These are phyloP conservation scores for Gymnoscelis rufifasciata DNA, from an alignment of 2,888 invertebrate genomes.

Conservation along the genomic window DNA sequence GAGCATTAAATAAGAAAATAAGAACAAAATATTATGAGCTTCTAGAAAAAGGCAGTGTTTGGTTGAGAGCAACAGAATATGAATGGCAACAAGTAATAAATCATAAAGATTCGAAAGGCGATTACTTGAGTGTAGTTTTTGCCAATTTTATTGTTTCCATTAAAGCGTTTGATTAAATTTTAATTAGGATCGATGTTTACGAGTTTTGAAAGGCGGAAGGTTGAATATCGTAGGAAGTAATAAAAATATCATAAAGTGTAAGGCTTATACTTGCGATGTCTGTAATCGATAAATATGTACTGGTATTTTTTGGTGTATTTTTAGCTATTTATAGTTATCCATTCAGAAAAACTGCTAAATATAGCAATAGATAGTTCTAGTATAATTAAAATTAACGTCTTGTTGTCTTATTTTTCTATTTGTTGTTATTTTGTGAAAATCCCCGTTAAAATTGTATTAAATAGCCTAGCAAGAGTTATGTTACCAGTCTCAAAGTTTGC, in stretches of 20 bases:
- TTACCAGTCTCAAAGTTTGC: constrained; percentile 21
- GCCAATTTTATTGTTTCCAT: constrained; percentile 52
- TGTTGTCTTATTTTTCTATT: too few species aligned
- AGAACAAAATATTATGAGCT: too few species aligned
- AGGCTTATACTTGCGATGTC: constrained; percentile 29
- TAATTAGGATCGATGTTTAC: constrained; percentile 34
- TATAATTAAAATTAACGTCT: too few species aligned
- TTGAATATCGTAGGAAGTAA: constrained; percentile 14
- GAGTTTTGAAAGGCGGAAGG: constrained; percentile 28
- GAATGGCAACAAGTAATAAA: not conserved
- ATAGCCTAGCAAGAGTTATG: too few species aligned
- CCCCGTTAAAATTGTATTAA: too few species aligned
- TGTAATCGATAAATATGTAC: constrained; percentile 7
- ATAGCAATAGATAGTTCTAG: too few species aligned
- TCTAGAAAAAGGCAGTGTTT: not conserved
- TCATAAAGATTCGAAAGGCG: constrained; percentile 48
- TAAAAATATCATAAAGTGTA: constrained; percentile 4
- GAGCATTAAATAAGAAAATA: too few species aligned
- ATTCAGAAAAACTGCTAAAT: too few species aligned
- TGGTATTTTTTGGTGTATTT: not conserved
- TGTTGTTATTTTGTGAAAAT: too few species aligned
- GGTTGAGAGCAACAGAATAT: not conserved
- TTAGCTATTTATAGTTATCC: not conserved
- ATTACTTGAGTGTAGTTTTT: constrained; percentile 47
- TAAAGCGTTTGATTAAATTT: constrained; percentile 48